A percentile compares a stretch with the other conserved stretches of the same genome.
Evolutionary conservation across 2,797 vertebrate genomes (phyloP).

Genomic region (Aselliscus stoliczkanus): DNA sequence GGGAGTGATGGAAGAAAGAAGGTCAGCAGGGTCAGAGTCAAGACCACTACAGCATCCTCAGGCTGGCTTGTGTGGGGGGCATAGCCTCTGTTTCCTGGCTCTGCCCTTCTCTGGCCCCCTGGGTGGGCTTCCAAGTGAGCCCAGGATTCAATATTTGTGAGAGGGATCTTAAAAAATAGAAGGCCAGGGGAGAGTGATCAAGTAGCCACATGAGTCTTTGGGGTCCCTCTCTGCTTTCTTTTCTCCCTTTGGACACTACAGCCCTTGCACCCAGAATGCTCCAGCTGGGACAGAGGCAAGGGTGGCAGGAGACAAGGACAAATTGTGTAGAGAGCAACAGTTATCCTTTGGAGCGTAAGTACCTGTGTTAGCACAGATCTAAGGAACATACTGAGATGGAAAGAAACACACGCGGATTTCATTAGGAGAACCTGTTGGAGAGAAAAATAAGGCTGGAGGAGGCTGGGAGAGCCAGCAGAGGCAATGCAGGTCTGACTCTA

Average conservation of each 20-base stretch:
- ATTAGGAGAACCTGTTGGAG: background rate
- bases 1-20: background rate
- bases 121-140: background rate
- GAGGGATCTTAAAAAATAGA: background rate
- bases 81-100: background rate
- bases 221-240: background rate
- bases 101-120: background rate
- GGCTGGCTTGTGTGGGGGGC: background rate
- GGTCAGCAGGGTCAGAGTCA: background rate
- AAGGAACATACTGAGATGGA: background rate
- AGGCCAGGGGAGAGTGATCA: background rate
- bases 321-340: background rate
- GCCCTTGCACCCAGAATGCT: background rate
- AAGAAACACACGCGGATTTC: background rate
- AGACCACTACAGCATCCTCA: background rate
- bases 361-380: background rate
- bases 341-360: background rate
- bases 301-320: background rate
- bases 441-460: background rate
- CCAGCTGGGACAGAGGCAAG: background rate
- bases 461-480: background rate
- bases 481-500: background rate
- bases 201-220: background rate
- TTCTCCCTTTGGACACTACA: background rate
- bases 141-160: background rate